These are phyloP conservation scores for Peromyscus maniculatus DNA, from an alignment of 2,113 vertebrate species.

Conservation along the genomic window DNA sequence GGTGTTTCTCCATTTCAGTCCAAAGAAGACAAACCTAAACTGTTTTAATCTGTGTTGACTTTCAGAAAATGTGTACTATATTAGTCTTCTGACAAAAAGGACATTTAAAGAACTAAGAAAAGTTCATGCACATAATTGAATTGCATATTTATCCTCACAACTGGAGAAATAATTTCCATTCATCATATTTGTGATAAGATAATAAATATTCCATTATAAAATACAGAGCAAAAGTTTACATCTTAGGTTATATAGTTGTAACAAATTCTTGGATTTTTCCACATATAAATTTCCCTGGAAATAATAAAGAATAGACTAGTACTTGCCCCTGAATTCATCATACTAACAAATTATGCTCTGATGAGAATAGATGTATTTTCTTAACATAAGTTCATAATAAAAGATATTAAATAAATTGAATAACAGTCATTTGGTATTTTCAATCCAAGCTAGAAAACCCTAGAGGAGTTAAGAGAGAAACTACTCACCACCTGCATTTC, in stretches of 20 bases:
- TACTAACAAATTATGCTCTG: conserved; percentile 1
- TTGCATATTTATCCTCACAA: conserved; percentile 11
- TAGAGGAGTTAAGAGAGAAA: conserved; percentile 63
- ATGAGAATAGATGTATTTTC: conserved; percentile 3
- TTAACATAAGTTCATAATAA: conserved; percentile 39
- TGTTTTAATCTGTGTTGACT: neutral
- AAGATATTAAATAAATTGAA: conserved; percentile 51
- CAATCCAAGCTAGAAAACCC: conserved; percentile 3
- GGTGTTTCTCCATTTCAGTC: neutral
- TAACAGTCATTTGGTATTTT: conserved; percentile 51
- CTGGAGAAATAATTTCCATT: neutral
- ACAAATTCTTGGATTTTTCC: neutral
- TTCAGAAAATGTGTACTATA: conserved; percentile 35
- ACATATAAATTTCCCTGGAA: conserved; percentile 22
- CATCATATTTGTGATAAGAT: neutral
- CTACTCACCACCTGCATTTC: conserved; percentile 21
- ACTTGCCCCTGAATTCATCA: conserved; percentile 24
- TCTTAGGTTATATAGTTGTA: neutral
- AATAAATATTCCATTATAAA: conserved; percentile 42
- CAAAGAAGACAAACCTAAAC: conserved; percentile 48
- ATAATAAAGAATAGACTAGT: neutral
- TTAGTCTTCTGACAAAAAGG: conserved; percentile 17
- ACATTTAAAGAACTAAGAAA: conserved; percentile 42
- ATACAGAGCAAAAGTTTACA: neutral
- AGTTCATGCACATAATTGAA: conserved; percentile 3